phyloP scores from a whole-genome alignment of 2,113 vertebrate genomes.

The Leiothrix lutea region DNA sequence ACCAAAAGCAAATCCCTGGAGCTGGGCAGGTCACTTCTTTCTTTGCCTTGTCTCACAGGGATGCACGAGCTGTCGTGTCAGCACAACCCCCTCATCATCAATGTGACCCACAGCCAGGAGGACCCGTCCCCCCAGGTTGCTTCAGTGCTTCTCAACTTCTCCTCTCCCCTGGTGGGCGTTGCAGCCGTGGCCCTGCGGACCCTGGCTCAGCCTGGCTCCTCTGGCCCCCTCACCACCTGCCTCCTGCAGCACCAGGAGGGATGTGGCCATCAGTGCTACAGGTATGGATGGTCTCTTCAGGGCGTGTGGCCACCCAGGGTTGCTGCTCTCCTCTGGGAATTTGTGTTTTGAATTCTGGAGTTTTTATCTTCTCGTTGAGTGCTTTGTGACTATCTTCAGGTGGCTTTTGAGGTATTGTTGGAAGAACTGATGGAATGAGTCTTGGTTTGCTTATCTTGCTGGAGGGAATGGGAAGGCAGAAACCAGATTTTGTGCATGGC shows the following conservation, averaged over 20 bases:
- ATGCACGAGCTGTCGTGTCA: conserved; percentile 84
- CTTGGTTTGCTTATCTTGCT: neutral
- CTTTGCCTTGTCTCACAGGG: conserved; percentile 68
- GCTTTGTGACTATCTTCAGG: neutral
- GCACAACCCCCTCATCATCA: conserved; percentile 85
- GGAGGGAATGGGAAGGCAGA: neutral
- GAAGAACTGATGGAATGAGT: neutral
- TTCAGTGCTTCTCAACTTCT: conserved; percentile 84
- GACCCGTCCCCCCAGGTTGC: conserved; percentile 60
- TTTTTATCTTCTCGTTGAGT: neutral
- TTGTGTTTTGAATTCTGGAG: neutral
- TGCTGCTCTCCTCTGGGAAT: neutral
- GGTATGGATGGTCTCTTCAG: conserved; percentile 44
- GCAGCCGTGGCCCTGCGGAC: conserved; percentile 85
- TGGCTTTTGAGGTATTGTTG: neutral
- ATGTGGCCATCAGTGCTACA: conserved; percentile 71
- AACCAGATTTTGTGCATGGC: neutral
- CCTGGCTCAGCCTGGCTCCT: conserved; percentile 70
- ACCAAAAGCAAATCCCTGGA: neutral
- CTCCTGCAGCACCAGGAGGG: conserved; percentile 75
- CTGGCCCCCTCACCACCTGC: conserved; percentile 74
- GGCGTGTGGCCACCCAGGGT: accelerated
- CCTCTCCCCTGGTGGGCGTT: conserved; percentile 83
- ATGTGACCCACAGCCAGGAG: conserved; percentile 74
- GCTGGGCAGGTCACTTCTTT: neutral